Evolutionary conservation across 2,797 vertebrate species (phyloP), one percentile per base, ranked within the genome.

Genomic region (Sebastes itinus): DNA sequence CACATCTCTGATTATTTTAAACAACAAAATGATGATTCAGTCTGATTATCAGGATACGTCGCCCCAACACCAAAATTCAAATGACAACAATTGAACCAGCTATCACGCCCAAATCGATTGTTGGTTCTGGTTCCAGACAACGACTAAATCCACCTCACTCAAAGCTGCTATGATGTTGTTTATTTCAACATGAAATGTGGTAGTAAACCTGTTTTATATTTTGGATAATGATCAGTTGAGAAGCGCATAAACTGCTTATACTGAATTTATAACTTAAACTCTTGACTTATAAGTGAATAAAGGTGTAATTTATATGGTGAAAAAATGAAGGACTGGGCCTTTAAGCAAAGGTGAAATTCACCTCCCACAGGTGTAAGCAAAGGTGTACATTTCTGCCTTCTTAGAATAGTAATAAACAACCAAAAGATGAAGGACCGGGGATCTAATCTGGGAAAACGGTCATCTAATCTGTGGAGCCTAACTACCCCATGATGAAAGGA

Each of bases 401-500:
- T 49, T 42, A n/a, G 42, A 22, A 70, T 35, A 63, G 18, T 9
- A 22, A 33, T n/a, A 49, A 70, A 80, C 35, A 32, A 77, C 7
- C 27, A n/a, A 59, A 46, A 64, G 46, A 64, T 64, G 66, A 74
- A 23, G 63, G 58, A 81, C 25, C 54, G 6, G 49, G 16, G 20
- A n/a, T 78, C 72, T 83, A 64, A 77, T 83, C 72, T 72, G 12
- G 52, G 72, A 88, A 35, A 13, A 63, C 4, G 56, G 76, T 71
- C 62, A 68, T 75, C 54, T 52, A 25, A 80, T 32, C 18, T 64
- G 49, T 59, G 55, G 49, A 81, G 67, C 22, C 28, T 64, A 66
- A 80, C 3, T 28, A n/a, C 6, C 35, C 7, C 13, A 33, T 3
- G 13, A 54, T 78, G 81, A 73, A 80, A 81, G 64, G 54, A 72